Evolutionary conservation across 2,113 vertebrate genomes (phyloP).

Genomic region (Silurus asotus): DNA sequence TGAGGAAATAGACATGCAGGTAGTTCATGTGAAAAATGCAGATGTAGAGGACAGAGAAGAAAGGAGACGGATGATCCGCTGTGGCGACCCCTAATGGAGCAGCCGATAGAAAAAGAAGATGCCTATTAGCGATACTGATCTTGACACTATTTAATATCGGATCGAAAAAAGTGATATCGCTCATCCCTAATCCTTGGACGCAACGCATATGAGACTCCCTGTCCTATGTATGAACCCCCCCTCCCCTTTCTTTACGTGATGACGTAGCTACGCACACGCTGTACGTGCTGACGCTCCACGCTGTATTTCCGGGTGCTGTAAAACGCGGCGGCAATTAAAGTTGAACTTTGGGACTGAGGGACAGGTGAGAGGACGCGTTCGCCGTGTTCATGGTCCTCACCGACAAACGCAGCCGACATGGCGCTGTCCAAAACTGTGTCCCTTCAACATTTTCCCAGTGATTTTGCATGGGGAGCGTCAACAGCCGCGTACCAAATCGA

Average conservation of each 20-base stretch:
- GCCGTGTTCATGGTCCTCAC: background rate
- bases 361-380: background rate
- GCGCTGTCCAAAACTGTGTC: background rate
- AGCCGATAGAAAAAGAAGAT: too few relatives aligned
- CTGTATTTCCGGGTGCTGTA: background rate
- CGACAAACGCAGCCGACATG: background rate
- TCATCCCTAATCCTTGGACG: background rate
- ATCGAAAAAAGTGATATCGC: too few relatives aligned
- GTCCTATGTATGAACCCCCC: background rate
- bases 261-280: slow-evolving; percentile 14
- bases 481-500: slow-evolving; percentile 84
- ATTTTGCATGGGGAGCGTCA: slow-evolving; percentile 81
- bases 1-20: too few relatives aligned
- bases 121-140: too few relatives aligned
- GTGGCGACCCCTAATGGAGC: too few relatives aligned
- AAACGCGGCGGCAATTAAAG: background rate
- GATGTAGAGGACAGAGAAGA: too few relatives aligned
- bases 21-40: too few relatives aligned
- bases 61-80: too few relatives aligned
- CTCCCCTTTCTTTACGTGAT: slow-evolving; percentile 11
- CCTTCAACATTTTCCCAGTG: slow-evolving; percentile 72
- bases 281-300: slow-evolving; percentile 1
- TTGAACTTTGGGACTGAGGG: background rate
- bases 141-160: too few relatives aligned
- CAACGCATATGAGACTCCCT: background rate